phyloP scores from a whole-genome alignment of 2,888 invertebrate species.

The Phoenoteleia sp. region DNA sequence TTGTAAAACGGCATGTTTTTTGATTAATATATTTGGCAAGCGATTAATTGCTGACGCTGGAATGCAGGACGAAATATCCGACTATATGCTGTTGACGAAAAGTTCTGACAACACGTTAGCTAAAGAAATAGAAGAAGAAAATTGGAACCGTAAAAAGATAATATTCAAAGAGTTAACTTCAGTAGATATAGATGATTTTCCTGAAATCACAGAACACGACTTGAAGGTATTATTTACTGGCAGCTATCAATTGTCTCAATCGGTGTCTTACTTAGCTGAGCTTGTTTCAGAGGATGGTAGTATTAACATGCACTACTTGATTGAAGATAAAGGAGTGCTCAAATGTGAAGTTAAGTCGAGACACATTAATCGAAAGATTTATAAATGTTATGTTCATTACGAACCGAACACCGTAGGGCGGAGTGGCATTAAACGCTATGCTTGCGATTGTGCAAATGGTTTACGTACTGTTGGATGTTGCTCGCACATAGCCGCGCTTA shows the following conservation, averaged over 20 bases:
- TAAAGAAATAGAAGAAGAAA: constrained; percentile 54
- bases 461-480: constrained; percentile 41
- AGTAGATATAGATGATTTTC: constrained; percentile 25
- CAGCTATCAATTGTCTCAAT: constrained; percentile 71
- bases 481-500: constrained; percentile 31
- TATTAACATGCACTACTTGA: neutral
- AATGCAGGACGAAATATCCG: constrained; percentile 31
- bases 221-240: constrained; percentile 70
- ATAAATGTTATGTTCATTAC: neutral
- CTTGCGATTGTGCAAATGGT: constrained; percentile 32
- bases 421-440: neutral
- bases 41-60: constrained; percentile 53
- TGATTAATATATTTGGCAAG: constrained; percentile 64
- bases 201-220: constrained; percentile 63
- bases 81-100: constrained; percentile 35
- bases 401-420: neutral
- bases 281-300: constrained; percentile 28
- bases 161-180: too few species aligned
- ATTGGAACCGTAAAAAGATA: neutral
- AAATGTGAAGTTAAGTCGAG: constrained; percentile 39
- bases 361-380: constrained; percentile 21
- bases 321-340: constrained; percentile 5
- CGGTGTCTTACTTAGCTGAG: constrained; percentile 73
- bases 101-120: constrained; percentile 53
- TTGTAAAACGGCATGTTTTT: constrained; percentile 46